Evolutionary conservation across 2,113 vertebrate genomes (phyloP).

Genomic region (Scomber japonicus): DNA sequence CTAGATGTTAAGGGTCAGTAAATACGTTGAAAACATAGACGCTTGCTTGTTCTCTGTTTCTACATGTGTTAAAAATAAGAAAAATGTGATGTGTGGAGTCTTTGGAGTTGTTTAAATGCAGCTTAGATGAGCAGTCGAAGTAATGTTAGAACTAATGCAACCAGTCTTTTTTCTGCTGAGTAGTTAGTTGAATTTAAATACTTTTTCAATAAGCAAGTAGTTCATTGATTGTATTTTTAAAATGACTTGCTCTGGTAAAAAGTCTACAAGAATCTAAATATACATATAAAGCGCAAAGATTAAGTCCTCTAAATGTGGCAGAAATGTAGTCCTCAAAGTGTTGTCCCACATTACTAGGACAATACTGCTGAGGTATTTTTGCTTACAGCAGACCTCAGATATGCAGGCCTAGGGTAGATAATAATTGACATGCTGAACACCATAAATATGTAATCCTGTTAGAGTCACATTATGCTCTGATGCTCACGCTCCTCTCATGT

Average conservation of each 20-base stretch:
- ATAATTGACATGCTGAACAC: conserved; percentile 14
- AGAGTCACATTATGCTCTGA: neutral
- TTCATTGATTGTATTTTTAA: neutral
- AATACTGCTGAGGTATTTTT: neutral
- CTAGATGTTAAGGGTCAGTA: too few relatives aligned
- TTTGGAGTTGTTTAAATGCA: too few relatives aligned
- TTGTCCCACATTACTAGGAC: neutral
- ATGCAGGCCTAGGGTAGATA: neutral
- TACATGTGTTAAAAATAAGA: too few relatives aligned
- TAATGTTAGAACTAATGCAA: too few relatives aligned
- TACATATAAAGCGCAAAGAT: neutral
- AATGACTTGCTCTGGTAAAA: too few relatives aligned
- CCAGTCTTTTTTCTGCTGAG: too few relatives aligned
- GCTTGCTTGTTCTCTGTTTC: too few relatives aligned
- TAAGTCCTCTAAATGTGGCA: neutral
- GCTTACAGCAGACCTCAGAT: neutral
- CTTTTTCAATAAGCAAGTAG: neutral
- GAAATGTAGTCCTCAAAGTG: neutral
- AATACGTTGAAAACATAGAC: too few relatives aligned
- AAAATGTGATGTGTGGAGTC: too few relatives aligned
- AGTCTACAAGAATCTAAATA: neutral
- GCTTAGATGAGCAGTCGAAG: too few relatives aligned
- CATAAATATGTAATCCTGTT: conserved; percentile 15
- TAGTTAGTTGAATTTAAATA: too few relatives aligned
- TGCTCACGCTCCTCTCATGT: neutral